Conservation (phyloP, 2,113 vertebrate genomes). For the Emydura subglobosa region DNA sequence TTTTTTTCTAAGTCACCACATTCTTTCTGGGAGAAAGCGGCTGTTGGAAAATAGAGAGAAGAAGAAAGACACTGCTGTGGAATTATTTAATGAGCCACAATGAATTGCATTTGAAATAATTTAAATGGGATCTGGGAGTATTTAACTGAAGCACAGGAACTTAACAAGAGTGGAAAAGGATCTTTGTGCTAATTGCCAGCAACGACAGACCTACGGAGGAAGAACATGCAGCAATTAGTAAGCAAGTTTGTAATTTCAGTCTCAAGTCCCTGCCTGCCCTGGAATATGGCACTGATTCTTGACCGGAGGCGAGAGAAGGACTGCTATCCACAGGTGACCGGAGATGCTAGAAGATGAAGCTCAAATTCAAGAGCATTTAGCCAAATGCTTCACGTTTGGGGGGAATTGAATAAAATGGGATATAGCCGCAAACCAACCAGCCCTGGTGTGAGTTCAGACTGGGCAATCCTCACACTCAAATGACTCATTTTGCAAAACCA, state of each 20-base stretch:
- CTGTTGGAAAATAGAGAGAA: conserved; percentile 76
- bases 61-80: conserved; percentile 77
- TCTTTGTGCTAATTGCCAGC: conserved; percentile 83
- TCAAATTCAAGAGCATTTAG: conserved; percentile 13
- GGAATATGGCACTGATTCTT: conserved; percentile 45
- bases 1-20: neutral
- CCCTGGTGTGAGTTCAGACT: neutral
- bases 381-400: neutral
- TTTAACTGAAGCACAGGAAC: conserved; percentile 83
- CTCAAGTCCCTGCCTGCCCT: conserved; percentile 55
- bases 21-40: conserved; percentile 61
- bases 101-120: conserved; percentile 86
- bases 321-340: conserved; percentile 33
- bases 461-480: fast-evolving
- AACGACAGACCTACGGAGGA: conserved; percentile 81
- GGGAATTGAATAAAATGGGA: neutral
- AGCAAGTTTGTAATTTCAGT: conserved; percentile 76
- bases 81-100: conserved; percentile 86
- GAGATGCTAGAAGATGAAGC: conserved; percentile 27
- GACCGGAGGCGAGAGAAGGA: conserved; percentile 20
- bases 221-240: conserved; percentile 77
- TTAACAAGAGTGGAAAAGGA: conserved; percentile 84
- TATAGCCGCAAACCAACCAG: fast-evolving
- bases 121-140: conserved; percentile 87
- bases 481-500: neutral